Evolutionary conservation across 2,797 vertebrate genomes (phyloP).

Genomic region (Galagoides demidoff): DNA sequence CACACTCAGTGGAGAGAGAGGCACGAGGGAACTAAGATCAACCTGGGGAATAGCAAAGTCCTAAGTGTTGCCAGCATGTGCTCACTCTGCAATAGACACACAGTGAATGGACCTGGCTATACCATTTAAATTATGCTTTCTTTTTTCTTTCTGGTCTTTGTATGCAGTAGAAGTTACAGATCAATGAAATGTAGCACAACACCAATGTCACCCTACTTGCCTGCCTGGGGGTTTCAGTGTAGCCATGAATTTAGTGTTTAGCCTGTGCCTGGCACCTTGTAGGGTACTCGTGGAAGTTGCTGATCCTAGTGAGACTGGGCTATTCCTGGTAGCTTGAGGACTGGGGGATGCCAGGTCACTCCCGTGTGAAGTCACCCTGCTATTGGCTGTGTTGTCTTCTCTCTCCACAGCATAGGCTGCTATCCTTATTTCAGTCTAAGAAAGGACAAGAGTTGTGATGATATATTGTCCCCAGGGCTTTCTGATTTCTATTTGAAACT

Average conservation of each 20-base stretch:
- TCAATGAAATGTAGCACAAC: not conserved
- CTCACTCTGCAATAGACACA: not conserved
- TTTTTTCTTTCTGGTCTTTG: not conserved
- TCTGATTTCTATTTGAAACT: slow-evolving; percentile 47
- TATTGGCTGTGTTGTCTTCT: not conserved
- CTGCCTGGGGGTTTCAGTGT: not conserved
- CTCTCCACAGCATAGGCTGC: not conserved
- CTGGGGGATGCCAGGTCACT: not conserved
- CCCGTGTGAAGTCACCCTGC: not conserved
- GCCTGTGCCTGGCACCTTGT: not conserved
- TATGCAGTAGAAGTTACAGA: not conserved
- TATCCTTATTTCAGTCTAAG: not conserved
- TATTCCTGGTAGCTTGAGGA: not conserved
- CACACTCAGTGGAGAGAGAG: not conserved
- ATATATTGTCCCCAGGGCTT: not conserved
- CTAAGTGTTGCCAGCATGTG: not conserved
- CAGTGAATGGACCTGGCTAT: not conserved
- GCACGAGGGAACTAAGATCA: not conserved
- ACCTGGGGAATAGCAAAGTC: not conserved
- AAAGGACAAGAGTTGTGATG: not conserved
- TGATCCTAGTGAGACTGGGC: not conserved
- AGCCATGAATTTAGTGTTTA: not conserved
- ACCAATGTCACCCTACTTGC: not conserved
- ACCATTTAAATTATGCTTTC: not conserved
- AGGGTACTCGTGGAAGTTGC: not conserved